Evolutionary conservation across 2,888 invertebrate genomes (phyloP).

Genomic region (Nemotelus pantherinus): DNA sequence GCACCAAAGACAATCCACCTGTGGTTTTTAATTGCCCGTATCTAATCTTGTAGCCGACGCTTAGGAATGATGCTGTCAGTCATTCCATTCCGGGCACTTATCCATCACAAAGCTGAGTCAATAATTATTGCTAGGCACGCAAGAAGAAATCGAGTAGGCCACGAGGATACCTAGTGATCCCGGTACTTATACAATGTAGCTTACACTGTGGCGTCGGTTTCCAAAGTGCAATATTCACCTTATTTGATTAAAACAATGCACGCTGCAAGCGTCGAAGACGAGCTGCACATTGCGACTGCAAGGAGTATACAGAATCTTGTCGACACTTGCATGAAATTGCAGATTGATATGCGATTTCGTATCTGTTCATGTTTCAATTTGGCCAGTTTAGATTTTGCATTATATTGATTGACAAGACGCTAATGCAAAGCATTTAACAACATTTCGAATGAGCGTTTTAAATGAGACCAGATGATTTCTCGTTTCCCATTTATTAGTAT

Average conservation of each 20-base stretch:
- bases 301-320: neutral
- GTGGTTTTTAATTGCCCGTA: no score
- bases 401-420: neutral
- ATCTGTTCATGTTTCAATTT: neutral
- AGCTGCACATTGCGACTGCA: neutral
- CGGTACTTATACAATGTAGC: neutral
- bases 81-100: no score
- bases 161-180: no score
- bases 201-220: neutral
- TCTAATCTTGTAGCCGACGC: no score
- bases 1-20: no score
- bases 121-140: no score
- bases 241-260: neutral
- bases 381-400: neutral
- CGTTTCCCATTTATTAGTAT: no score
- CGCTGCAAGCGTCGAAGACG: neutral
- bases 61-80: no score
- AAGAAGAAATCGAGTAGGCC: no score
- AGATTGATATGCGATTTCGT: neutral
- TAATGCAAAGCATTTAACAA: conserved; percentile 1
- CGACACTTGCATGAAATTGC: neutral
- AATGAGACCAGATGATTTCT: no score
- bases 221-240: neutral
- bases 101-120: no score
- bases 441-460: neutral